Evolutionary conservation across 1,140 invertebrate genomes (phyloP).

Genomic region (Drosophila sturtevanti): DNA sequence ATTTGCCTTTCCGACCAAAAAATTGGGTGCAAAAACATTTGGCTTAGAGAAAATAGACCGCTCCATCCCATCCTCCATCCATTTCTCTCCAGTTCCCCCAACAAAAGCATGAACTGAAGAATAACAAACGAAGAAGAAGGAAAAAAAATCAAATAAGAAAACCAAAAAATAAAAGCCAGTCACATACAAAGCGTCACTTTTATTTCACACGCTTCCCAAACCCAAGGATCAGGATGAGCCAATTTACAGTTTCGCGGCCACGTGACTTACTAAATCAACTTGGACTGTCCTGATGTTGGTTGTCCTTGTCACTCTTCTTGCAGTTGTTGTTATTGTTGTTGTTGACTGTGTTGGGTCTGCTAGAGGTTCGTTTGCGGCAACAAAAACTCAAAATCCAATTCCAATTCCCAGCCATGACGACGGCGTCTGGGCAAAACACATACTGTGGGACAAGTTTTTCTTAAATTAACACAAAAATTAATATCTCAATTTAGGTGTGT

Average conservation of each 20-base stretch:
- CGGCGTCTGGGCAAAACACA: conserved; percentile 36
- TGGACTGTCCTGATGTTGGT: conserved; percentile 38
- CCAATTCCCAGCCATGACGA: conserved; percentile 48
- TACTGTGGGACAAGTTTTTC: background rate
- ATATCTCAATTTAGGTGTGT: no score
- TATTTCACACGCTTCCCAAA: conserved; percentile 21
- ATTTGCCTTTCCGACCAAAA: conserved; percentile 27
- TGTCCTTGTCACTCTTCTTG: conserved; percentile 4
- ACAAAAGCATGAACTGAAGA: conserved; percentile 7
- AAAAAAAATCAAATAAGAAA: background rate
- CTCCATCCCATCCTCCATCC: background rate
- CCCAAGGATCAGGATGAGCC: conserved; percentile 38
- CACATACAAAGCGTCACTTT: conserved; percentile 38
- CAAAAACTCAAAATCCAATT: conserved; percentile 53
- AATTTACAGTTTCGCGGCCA: conserved; percentile 76
- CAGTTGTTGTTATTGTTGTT: background rate
- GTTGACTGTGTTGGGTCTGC: conserved; percentile 10
- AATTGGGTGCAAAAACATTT: conserved; percentile 62
- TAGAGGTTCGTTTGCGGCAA: conserved; percentile 48
- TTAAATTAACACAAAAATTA: background rate
- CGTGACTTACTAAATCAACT: conserved; percentile 82
- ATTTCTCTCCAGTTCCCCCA: background rate
- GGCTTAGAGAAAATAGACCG: conserved; percentile 9
- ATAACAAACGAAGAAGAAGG: background rate
- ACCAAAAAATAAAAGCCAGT: conserved; percentile 24